A percentile compares a stretch with the other conserved stretches of the same genome.
Evolutionary conservation across 2,113 vertebrate genomes (phyloP).

Genomic region (Ictalurus furcatus): DNA sequence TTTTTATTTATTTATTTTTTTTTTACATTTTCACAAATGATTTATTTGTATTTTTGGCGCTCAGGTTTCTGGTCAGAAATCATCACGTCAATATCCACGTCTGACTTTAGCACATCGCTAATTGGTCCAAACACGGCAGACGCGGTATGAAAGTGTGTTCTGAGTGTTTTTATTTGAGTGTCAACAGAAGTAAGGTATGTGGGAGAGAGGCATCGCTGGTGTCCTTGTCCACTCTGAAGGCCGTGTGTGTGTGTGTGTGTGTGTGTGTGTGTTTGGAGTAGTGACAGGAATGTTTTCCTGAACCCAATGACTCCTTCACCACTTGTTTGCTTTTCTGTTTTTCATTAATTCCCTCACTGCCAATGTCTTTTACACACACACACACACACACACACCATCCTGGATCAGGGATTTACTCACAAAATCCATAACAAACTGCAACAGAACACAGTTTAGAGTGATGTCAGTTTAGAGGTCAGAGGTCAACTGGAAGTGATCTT

Average conservation of each 20-base stretch:
- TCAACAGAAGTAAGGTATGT: conserved; percentile 38
- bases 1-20: not conserved
- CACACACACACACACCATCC: not conserved
- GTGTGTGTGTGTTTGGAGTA: conserved; percentile 36
- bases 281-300: conserved; percentile 76
- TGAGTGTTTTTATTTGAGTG: conserved; percentile 30
- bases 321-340: conserved; percentile 71
- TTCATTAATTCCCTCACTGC: conserved; percentile 45
- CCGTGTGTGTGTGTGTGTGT: not conserved
- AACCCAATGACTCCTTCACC: conserved; percentile 71
- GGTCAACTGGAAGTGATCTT: not conserved
- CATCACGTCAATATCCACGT: not conserved
- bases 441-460: not conserved
- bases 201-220: conserved; percentile 52
- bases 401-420: not conserved
- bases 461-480: not conserved
- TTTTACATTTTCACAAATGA: not conserved
- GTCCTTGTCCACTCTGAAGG: conserved; percentile 65
- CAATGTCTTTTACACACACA: conserved; percentile 4
- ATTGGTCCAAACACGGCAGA: not conserved
- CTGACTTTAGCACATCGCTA: not conserved
- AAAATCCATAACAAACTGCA: not conserved
- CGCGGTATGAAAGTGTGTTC: not conserved
- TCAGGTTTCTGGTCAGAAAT: not conserved
- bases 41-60: no score